Evolutionary conservation across 2,888 invertebrate species (phyloP), one percentile per base, ranked within the genome.

Genomic region (Antheraea assamensis): DNA sequence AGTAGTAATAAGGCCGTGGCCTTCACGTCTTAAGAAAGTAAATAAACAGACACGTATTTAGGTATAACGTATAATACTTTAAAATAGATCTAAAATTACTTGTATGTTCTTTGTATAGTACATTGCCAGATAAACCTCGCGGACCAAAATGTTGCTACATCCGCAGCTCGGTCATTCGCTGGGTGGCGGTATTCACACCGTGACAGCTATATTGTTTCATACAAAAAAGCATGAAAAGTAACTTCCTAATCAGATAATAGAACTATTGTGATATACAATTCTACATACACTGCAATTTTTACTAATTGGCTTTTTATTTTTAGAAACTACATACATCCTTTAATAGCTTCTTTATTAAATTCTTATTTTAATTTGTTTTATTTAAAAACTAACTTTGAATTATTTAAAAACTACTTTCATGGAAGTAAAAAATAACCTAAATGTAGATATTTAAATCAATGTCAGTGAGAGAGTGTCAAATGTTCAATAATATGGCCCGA

Each of bases 161-260:
- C 80, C 79, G 77, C 80, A 79, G 73, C 68, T 21, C 77, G 80
- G 81, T 85, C 85, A 82, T 80, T 82, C 80, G 75, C 82, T 76
- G 81, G 72, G 71, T 27, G 72, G 70, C 72, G 74, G 71, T 74
- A 80, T 81, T 84, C 83, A 83, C 82, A 80, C 81, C 81, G 82
- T 83, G 78, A 76, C 82, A 82, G 73, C 74, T 73, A 78, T 83
- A 85, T 89, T 88, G 87, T 89, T 85, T 81, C 73, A 74, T 78
- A 79, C 78, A 81, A 85, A 81, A 85, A 82, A 88, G 71, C 74
- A 42, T 71, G 55, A 74, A 87, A 88, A 87, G 90, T 87, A 77
- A 87, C 91, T 91, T 93, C 92, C 93, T 90, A 90, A 91, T 91
- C 90, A 84, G 89, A 92, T 91, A 89, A 88, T 83, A 49, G n/a